phyloP scores from a whole-genome alignment of 1,140 invertebrate species.

The Drosophila auraria region DNA sequence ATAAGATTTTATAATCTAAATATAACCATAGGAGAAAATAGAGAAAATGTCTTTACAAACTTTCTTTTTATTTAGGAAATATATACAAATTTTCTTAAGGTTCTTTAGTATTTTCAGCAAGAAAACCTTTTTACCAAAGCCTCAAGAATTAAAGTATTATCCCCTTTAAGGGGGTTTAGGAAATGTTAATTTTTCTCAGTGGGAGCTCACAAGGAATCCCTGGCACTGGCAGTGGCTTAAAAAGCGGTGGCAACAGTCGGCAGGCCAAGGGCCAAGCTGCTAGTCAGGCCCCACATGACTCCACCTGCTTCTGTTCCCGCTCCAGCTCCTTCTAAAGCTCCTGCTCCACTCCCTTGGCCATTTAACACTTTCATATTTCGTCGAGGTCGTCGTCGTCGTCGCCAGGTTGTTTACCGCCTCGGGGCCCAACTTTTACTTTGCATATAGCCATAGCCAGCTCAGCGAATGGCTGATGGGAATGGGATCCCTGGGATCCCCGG shows the following conservation, averaged over 20 bases:
- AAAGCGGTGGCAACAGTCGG: constrained; percentile 28
- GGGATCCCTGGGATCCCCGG: constrained; percentile 15
- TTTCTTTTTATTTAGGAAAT: not conserved
- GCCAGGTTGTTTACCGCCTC: constrained; percentile 70
- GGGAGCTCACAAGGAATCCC: constrained; percentile 25
- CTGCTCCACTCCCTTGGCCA: constrained; percentile 47
- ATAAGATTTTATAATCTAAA: too few relatives aligned
- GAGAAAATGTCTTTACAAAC: not conserved
- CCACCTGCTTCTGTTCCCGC: not conserved
- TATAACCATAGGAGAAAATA: too few relatives aligned
- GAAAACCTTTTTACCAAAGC: not conserved
- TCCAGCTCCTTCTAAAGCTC: not conserved
- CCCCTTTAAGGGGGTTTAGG: too few relatives aligned
- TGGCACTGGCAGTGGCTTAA: constrained; percentile 16
- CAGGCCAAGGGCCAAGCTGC: constrained; percentile 42
- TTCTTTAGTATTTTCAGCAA: not conserved
- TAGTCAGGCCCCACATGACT: constrained; percentile 44
- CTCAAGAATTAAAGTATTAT: not conserved
- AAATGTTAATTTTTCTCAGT: not conserved
- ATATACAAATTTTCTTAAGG: too few relatives aligned
- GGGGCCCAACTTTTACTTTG: constrained; percentile 71
- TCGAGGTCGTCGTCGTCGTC: constrained; percentile 40
- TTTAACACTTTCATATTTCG: constrained; percentile 81
- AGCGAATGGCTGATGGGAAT: constrained; percentile 11
- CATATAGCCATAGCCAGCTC: constrained; percentile 12